Evolutionary conservation across 2,113 vertebrate species (phyloP).

Genomic region (Galeopterus variegatus): DNA sequence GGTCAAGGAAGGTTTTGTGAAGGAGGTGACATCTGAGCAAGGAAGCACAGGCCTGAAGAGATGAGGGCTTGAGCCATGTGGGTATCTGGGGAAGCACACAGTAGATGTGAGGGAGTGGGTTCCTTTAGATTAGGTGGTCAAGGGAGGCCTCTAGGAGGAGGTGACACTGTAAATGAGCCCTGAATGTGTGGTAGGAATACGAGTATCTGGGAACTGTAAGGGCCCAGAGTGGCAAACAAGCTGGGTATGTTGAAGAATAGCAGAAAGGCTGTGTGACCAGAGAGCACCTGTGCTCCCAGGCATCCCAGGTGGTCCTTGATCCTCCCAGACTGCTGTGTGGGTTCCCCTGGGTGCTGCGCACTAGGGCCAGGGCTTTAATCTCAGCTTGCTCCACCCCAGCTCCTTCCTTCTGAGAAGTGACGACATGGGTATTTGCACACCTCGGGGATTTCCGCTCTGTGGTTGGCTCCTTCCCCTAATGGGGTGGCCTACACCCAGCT

Average conservation of each 20-base stretch:
- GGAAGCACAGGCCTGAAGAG: neutral
- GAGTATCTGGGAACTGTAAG: neutral
- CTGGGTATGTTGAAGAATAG: neutral
- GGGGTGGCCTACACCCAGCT: neutral
- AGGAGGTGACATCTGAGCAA: neutral
- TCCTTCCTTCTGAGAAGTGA: slow-evolving; percentile 78
- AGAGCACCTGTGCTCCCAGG: neutral
- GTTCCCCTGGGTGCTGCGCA: neutral
- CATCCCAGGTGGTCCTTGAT: neutral
- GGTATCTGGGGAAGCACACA: neutral
- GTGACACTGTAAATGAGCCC: neutral
- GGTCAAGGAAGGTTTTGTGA: neutral
- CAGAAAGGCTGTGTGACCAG: neutral
- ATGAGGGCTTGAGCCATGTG: fast-evolving
- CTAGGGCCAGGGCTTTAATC: neutral
- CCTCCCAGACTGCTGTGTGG: neutral
- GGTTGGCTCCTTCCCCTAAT: slow-evolving; percentile 63
- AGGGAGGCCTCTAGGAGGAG: neutral
- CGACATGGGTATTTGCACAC: slow-evolving; percentile 58
- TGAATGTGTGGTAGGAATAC: neutral
- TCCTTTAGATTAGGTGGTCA: neutral
- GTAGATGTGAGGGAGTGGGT: neutral
- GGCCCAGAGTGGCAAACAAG: neutral
- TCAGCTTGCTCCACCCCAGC: slow-evolving; percentile 58
- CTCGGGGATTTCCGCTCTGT: slow-evolving; percentile 66